These are phyloP conservation scores for Forficula auricularia DNA, from an alignment of 1,140 invertebrate genomes.

Conservation along the genomic window DNA sequence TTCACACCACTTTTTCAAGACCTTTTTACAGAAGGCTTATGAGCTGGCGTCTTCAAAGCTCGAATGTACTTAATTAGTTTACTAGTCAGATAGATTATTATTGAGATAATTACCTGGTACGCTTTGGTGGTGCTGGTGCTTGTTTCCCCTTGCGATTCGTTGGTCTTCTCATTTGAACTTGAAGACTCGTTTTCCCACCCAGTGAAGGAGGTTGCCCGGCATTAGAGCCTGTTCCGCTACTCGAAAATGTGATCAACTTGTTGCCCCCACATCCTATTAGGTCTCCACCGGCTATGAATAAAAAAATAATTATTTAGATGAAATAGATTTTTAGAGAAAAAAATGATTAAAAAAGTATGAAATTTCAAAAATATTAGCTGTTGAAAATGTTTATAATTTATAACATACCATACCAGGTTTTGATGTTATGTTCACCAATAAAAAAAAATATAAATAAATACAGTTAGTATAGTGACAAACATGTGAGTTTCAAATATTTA, in stretches of 20 bases:
- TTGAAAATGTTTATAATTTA: too few relatives aligned
- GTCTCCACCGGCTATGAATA: conserved; percentile 1
- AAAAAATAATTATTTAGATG: conserved; percentile 10
- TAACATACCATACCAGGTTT: too few relatives aligned
- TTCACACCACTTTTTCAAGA: too few relatives aligned
- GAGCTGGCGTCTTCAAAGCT: too few relatives aligned
- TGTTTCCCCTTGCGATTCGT: conserved; percentile 80
- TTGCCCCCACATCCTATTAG: conserved; percentile 21
- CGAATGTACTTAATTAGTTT: too few relatives aligned
- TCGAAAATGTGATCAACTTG: conserved; percentile 44
- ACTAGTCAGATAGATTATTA: too few relatives aligned
- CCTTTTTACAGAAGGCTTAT: too few relatives aligned
- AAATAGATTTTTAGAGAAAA: conserved; percentile 31
- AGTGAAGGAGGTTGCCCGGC: conserved; percentile 19
- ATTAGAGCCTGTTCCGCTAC: conserved; percentile 30
- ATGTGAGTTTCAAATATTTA: too few relatives aligned
- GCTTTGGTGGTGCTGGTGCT: conserved; percentile 83
- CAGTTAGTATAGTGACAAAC: too few relatives aligned
- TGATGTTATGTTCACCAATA: too few relatives aligned
- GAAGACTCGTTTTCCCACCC: conserved; percentile 31
- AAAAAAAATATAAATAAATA: too few relatives aligned
- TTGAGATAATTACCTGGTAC: conserved; percentile 60
- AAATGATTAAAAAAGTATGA: conserved; percentile 5
- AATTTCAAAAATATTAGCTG: too few relatives aligned
- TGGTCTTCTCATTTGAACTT: conserved; percentile 67